Conservation (phyloP, 2,113 vertebrate species). For the Nymphicus hollandicus region DNA sequence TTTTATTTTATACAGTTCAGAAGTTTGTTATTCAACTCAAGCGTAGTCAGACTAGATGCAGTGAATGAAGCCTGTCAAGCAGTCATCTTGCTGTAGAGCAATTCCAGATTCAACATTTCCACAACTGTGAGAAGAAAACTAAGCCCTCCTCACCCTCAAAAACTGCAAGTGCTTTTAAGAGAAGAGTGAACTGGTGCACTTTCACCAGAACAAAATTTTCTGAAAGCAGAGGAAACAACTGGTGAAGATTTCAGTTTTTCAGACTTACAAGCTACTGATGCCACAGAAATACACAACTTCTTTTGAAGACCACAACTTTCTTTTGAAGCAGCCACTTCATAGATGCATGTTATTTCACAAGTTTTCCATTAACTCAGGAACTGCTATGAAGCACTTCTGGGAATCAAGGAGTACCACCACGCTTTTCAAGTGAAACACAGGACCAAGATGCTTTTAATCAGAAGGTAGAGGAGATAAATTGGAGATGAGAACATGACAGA, state of each 20-base stretch:
- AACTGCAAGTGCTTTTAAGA: accelerated
- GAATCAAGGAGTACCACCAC: background rate
- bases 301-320: background rate
- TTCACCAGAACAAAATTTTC: background rate
- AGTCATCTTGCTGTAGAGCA: background rate
- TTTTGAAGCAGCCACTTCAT: background rate
- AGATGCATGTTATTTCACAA: background rate
- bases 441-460: background rate
- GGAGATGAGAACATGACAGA: background rate
- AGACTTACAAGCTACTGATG: background rate
- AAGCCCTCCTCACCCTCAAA: background rate
- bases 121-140: background rate
- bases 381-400: background rate
- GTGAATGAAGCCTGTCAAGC: background rate
- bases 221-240: background rate
- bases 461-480: background rate
- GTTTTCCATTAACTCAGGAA: background rate
- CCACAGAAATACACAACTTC: background rate
- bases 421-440: background rate
- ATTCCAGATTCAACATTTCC: background rate
- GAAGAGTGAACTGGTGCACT: background rate
- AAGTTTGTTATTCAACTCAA: background rate
- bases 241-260: background rate
- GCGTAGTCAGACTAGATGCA: background rate
- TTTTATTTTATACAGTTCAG: background rate